Conservation (phyloP, 2,888 invertebrate species). For the Athrips mouffetella region DNA sequence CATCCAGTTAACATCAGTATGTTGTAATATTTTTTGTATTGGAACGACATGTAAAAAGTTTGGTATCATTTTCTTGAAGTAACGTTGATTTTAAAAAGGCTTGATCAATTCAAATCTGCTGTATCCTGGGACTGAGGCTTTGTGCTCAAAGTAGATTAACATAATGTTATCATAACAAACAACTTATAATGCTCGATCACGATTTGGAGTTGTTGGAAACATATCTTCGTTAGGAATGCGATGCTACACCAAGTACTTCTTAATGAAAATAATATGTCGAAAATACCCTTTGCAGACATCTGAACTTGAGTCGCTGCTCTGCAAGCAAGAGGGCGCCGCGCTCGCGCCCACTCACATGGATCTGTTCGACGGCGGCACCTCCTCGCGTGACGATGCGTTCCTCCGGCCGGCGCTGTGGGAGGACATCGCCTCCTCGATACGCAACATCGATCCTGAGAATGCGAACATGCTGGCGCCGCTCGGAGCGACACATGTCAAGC, state of each 20-base stretch:
- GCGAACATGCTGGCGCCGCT: constrained; percentile 89
- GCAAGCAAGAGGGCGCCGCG: constrained; percentile 84
- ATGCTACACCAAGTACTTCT: no score
- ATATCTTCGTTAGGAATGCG: no score
- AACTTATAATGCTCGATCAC: not conserved
- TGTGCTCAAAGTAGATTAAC: constrained; percentile 34
- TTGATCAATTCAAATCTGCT: constrained; percentile 28
- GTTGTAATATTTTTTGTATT: no score
- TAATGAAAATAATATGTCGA: constrained; percentile 19
- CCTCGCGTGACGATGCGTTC: constrained; percentile 88
- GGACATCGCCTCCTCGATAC: constrained; percentile 93
- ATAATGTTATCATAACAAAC: constrained; percentile 22
- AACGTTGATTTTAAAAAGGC: no score
- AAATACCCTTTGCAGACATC: constrained; percentile 79
- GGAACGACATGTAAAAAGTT: no score
- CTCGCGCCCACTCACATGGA: constrained; percentile 80
- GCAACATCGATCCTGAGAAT: constrained; percentile 93
- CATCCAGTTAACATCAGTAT: no score
- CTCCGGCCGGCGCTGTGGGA: constrained; percentile 94
- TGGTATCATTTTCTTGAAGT: no score
- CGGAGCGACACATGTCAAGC: constrained; percentile 84
- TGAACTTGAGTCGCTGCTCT: constrained; percentile 88
- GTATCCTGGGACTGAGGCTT: constrained; percentile 32
- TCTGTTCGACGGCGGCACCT: constrained; percentile 74
- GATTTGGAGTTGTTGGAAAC: no score